phyloP scores from a whole-genome alignment of 2,888 invertebrate genomes.

The Empis stercorea region DNA sequence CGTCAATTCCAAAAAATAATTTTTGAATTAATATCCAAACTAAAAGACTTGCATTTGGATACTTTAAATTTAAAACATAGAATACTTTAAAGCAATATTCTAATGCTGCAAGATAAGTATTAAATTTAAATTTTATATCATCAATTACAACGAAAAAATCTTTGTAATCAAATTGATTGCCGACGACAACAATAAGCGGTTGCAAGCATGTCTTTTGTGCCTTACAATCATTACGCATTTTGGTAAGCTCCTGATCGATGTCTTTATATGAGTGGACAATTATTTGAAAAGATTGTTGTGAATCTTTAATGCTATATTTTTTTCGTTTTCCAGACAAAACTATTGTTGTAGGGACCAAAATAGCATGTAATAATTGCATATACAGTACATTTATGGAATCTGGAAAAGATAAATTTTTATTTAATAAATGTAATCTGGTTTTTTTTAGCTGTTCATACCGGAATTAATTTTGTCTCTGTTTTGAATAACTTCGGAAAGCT shows the following conservation, averaged over 20 bases:
- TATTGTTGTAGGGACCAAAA: not conserved
- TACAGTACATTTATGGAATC: not conserved
- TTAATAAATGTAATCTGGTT: not conserved
- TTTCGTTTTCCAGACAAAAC: not conserved
- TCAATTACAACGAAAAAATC: not conserved
- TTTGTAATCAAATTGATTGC: conserved; percentile 1
- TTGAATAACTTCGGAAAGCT: not conserved
- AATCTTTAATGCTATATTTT: conserved; percentile 2
- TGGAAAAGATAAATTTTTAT: not conserved
- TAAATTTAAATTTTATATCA: not conserved
- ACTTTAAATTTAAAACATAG: conserved; percentile 2
- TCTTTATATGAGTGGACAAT: not conserved
- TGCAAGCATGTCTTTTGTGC: not conserved
- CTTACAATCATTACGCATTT: not conserved
- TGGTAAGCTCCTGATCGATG: not conserved
- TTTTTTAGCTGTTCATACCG: not conserved
- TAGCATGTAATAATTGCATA: not conserved
- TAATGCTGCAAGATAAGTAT: conserved; percentile 1
- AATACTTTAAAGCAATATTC: conserved; percentile 3
- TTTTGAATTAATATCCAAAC: conserved; percentile 2
- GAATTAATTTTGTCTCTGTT: not conserved
- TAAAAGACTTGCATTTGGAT: not conserved
- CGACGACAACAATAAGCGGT: not conserved
- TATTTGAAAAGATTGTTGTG: not conserved
- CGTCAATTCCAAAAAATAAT: not conserved